phyloP scores from a whole-genome alignment of 2,113 vertebrate species.

The Macheiramphus alcinus region DNA sequence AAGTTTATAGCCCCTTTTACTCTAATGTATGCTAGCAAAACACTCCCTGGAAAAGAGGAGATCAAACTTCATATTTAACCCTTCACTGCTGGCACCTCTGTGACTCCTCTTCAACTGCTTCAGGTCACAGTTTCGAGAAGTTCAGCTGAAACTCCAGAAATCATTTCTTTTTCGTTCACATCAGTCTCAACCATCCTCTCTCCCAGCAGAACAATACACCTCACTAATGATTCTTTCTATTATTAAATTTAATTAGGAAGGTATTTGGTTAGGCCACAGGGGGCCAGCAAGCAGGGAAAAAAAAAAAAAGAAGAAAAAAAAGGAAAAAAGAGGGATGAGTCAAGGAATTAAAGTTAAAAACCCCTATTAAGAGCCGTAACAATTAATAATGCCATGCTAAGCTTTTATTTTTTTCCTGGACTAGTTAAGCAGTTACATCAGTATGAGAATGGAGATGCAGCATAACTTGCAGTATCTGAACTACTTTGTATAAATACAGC shows the following conservation, averaged over 20 bases:
- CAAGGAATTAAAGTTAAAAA: conserved; percentile 17
- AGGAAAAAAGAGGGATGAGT: background rate
- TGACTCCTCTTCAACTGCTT: background rate
- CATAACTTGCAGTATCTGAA: background rate
- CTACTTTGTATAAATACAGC: background rate
- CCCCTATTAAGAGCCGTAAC: background rate
- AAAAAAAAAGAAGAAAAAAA: too few species aligned
- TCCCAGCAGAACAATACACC: background rate
- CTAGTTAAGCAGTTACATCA: background rate
- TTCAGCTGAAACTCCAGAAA: background rate
- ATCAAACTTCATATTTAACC: background rate
- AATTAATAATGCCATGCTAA: background rate
- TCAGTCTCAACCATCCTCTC: background rate
- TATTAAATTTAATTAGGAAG: conserved; percentile 60
- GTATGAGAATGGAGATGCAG: background rate
- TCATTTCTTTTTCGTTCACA: background rate
- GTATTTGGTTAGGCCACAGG: background rate
- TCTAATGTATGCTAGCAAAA: background rate
- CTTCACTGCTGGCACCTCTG: background rate
- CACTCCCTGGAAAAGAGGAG: background rate
- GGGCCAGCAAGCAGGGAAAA: background rate
- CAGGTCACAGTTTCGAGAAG: background rate
- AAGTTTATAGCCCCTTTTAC: background rate
- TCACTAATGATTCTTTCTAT: conserved; percentile 11
- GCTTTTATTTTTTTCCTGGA: background rate